Evolutionary conservation across 2,113 vertebrate species (phyloP), one percentile per base, ranked within the genome.

Genomic region (Sorex fumeus): DNA sequence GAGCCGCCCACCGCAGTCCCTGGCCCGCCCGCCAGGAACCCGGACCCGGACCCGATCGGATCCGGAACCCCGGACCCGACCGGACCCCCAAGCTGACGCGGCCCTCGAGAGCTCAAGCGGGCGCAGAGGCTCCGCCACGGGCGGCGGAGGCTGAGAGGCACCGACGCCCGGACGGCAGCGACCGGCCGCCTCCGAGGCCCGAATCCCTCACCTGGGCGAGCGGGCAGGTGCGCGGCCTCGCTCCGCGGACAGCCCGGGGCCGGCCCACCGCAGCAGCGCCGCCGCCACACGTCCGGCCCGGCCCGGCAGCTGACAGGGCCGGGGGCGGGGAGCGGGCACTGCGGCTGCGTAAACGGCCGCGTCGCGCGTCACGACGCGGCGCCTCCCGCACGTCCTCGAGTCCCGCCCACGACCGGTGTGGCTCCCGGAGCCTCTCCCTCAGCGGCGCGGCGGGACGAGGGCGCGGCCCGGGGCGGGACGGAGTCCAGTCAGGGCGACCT

Each of bases 291-390:
- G 30, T 67, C 66, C 62, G 64, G 60, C 19, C 64, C 64, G 1
- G 27, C 27, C 64, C 66, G 28, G 66, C 64, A 57, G 53, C 30
- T 69, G 66, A 69, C 66, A 69, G 76, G 88, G 93, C 23, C 23
- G 76, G 93, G n/a, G 57, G 78, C 28, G 1, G 53, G 53, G 53
- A 18, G 85, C 27, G 40, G 27, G 11, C 82, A 71, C 85, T 91
- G 93, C 94, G 93, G 32, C 93, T 94, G 92, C 94, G 95, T 66
- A n/a, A 70, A 66, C 8, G 53, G 25, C 1, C 18, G 30, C 94
- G 96, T 88, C 80, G 1, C 2, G 86, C 94, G 89, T 93, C 87
- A 92, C 34, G 66, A n/a, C 95, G 89, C 80, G 13, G 89, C 84
- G 95, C 66, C 83, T 28, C 10, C 64, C 25, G 28, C 64, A 30